Base-by-base conservation (phyloP, 92 coral and sea anemone genomes). In the Bergia puertoricense region DNA sequence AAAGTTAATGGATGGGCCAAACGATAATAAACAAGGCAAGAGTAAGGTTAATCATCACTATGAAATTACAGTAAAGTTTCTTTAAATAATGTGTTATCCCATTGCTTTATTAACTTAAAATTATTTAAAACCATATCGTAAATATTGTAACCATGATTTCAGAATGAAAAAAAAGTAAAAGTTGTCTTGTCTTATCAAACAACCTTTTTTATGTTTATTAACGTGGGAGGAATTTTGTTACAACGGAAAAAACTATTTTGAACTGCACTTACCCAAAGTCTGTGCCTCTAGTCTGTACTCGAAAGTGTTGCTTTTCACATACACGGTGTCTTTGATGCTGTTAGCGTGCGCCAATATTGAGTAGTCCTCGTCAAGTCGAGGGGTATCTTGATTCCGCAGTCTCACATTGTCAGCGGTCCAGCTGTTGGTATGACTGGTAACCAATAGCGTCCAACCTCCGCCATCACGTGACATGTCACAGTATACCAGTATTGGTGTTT, bases 381-480 rank as follows among this genome's bases (percentile, higher is more conserved):
- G 95, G 6, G 85, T 51, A 48, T 88, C 83, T 39, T 71, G 76
- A 76, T 94, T 94, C 79, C 92, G 86, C 65, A 88, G 73, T 22
- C n/a, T 72, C 2, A 94, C 93, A 39, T 94, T 90, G 14, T 80
- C 57, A 15, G 88, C 48, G n/a, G 93, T 90, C 98, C 98, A 95
- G 71, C 80, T 86, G 77, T 93, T 91, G 74, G 94, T 93, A 56
- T 93, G 95, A 78, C 96, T 93, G 15, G 96, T 89, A 67, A 95
- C 96, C 90, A 95, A 93, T 71, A 95, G 92, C 39, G 98, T 93
- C 98, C 98, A 95, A 71, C 98, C 96, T 16, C 98, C 98, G 7
- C 96, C 98, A 67, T 95, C 96, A 88, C 98, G 96, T 85, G 98
- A 89, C 96, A 95, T 91, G 91, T 95, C 98, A 83, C 98, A 95